Conservation (phyloP, 2,888 invertebrate species). For the Sylvicola fuscatus region DNA sequence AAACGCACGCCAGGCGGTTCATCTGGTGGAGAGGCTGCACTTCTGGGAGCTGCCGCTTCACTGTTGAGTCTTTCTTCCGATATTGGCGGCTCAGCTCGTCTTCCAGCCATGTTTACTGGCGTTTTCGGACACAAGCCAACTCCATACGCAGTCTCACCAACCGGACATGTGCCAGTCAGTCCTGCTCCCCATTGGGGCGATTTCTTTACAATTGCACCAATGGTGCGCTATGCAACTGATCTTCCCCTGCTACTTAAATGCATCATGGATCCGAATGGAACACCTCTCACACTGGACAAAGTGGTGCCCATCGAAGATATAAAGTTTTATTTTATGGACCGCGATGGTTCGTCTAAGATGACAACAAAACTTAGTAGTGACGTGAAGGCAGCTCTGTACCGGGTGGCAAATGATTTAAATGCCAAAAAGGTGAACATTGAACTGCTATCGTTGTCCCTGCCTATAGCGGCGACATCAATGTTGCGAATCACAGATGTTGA, state of each 20-base stretch:
- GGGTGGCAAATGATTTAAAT: slow-evolving; percentile 23
- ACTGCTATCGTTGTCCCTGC: slow-evolving; percentile 41
- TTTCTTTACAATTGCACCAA: slow-evolving; percentile 65
- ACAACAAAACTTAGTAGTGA: slow-evolving; percentile 25
- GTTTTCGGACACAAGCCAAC: slow-evolving; percentile 86
- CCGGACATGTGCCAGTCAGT: slow-evolving; percentile 47
- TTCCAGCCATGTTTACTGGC: slow-evolving; percentile 81
- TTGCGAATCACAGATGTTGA: slow-evolving; percentile 39
- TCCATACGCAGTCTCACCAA: slow-evolving; percentile 38
- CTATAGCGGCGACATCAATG: slow-evolving; percentile 35
- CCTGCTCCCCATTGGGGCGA: slow-evolving; percentile 33
- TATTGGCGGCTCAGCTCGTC: slow-evolving; percentile 70
- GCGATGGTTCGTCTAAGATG: slow-evolving; percentile 44
- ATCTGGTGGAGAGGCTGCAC: slow-evolving; percentile 67
- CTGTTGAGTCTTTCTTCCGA: slow-evolving; percentile 71
- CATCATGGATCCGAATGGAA: slow-evolving; percentile 33
- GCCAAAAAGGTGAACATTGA: slow-evolving; percentile 36
- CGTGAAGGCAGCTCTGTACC: slow-evolving; percentile 21
- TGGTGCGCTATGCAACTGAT: slow-evolving; percentile 74
- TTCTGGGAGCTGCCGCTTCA: slow-evolving; percentile 61
- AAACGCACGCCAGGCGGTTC: slow-evolving; percentile 68
- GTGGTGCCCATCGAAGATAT: slow-evolving; percentile 34
- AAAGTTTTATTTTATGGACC: slow-evolving; percentile 61
- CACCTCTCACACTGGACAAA: slow-evolving; percentile 27
- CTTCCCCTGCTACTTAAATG: slow-evolving; percentile 52